Evolutionary conservation across 2,888 invertebrate genomes (phyloP).

Genomic region (Cepaea hortensis): DNA sequence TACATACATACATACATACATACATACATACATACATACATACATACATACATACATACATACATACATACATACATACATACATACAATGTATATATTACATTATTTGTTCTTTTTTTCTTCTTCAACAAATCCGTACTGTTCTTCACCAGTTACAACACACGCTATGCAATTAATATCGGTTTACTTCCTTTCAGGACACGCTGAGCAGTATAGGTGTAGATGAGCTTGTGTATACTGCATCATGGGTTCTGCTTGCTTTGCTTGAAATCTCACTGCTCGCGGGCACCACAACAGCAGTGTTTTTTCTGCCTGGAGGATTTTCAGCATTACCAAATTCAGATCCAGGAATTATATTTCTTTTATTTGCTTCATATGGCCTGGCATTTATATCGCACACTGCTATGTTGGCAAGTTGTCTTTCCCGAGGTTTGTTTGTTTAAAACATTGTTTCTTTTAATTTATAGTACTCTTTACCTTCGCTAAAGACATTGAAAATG

Average conservation of each 20-base stretch:
- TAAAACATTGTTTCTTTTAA: no score
- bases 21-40: no score
- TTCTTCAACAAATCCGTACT: no score
- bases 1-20: no score
- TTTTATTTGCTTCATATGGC: background rate
- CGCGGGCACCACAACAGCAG: background rate
- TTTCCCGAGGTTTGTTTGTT: background rate
- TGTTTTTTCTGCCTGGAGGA: constrained; percentile 10
- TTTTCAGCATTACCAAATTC: background rate
- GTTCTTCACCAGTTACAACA: no score
- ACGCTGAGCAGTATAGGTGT: background rate
- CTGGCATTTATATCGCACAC: background rate
- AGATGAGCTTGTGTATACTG: background rate
- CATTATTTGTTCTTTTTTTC: no score
- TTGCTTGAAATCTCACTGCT: background rate
- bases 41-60: no score
- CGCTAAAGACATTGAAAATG: no score
- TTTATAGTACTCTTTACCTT: no score
- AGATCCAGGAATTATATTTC: constrained; percentile 2
- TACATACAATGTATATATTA: no score
- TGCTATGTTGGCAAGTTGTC: background rate
- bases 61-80: no score
- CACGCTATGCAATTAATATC: no score
- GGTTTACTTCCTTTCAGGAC: background rate
- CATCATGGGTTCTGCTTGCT: background rate